Percentiles rank a stretch among this genome's conserved stretches.
Evolutionary conservation across 2,113 vertebrate genomes (phyloP).

Genomic region (Caracal caracal): DNA sequence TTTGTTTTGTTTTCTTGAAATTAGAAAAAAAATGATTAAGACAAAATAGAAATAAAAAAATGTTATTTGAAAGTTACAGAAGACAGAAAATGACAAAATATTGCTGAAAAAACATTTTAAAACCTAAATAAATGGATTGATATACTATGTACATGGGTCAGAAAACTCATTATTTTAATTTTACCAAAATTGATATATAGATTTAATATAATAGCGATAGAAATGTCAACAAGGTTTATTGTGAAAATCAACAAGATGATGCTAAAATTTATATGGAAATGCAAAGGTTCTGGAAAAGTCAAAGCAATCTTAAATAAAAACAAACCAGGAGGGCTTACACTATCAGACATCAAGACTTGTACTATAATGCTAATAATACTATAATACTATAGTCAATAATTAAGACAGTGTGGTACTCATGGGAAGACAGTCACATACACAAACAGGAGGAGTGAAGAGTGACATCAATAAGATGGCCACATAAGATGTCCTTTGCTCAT

Average conservation of each 20-base stretch:
- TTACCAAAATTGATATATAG: background rate
- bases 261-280: background rate
- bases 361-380: background rate
- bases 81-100: background rate
- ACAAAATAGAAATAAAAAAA: background rate
- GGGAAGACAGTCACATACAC: background rate
- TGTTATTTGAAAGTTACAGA: background rate
- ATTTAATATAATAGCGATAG: background rate
- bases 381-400: background rate
- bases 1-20: background rate
- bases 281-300: background rate
- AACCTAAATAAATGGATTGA: background rate
- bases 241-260: constrained; percentile 20
- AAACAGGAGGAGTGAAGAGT: background rate
- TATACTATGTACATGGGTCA: background rate
- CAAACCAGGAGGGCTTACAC: background rate
- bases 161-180: background rate
- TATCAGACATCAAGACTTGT: background rate
- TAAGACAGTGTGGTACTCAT: background rate
- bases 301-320: background rate
- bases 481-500: background rate
- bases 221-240: background rate
- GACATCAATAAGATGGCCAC: background rate
- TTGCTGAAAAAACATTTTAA: background rate
- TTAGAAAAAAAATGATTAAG: constrained; percentile 1